A percentile compares a stretch with the other conserved stretches of the same genome.
Evolutionary conservation across 92 coral and sea anemone species (phyloP).

Genomic region (Paramuricea clavata): DNA sequence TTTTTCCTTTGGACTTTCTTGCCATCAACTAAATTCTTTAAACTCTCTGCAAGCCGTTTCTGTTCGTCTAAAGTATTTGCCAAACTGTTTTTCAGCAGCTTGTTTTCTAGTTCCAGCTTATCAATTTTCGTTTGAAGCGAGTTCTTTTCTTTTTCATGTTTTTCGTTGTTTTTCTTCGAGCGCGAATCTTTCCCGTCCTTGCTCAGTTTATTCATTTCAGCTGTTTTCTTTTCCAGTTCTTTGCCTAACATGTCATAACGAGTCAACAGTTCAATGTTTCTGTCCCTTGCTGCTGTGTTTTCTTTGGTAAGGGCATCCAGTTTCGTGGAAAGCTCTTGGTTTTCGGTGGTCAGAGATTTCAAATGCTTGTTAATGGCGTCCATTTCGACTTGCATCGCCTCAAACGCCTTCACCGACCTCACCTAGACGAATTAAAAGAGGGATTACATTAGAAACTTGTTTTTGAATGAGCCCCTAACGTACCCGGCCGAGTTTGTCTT

Average conservation of each 20-base stretch:
- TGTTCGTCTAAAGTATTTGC: conserved; percentile 30
- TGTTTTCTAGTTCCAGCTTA: conserved; percentile 76
- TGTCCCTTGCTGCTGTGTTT: conserved; percentile 3
- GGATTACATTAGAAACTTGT: not conserved
- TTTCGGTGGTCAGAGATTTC: conserved; percentile 64
- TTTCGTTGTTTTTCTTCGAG: conserved; percentile 6
- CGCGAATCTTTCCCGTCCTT: conserved; percentile 4
- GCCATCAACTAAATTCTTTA: conserved; percentile 5
- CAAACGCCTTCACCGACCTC: conserved; percentile 57
- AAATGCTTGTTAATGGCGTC: conserved; percentile 76
- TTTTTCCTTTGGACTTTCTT: not conserved
- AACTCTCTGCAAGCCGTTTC: conserved; percentile 10
- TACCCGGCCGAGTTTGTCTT: too few species aligned
- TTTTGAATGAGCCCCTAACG: not conserved
- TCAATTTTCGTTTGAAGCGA: conserved; percentile 30
- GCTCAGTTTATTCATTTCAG: not conserved
- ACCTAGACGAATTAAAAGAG: not conserved
- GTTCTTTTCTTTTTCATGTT: conserved; percentile 13
- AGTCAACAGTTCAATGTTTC: conserved; percentile 38
- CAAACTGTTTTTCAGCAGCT: conserved; percentile 64
- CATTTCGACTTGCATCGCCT: conserved; percentile 79
- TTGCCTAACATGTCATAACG: conserved; percentile 34
- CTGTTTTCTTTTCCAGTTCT: conserved; percentile 25
- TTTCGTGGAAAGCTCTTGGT: conserved; percentile 56
- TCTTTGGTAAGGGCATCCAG: conserved; percentile 9